Conservation (phyloP, 2,797 vertebrate species). For the Parauchenoglanis punctatus region DNA sequence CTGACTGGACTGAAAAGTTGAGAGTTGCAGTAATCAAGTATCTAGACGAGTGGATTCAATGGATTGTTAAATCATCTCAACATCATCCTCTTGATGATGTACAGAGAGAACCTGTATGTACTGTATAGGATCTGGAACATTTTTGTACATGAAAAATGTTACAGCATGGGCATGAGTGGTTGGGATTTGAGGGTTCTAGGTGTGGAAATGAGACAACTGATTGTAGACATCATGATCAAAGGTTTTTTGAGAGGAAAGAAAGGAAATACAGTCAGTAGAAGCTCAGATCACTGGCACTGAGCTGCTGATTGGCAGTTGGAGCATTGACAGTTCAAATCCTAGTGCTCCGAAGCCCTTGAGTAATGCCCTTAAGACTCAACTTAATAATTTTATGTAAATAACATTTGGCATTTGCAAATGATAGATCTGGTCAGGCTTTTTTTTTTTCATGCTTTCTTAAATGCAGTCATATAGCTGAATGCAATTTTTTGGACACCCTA, state of each 20-base stretch:
- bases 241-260: neutral
- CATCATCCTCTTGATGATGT: neutral
- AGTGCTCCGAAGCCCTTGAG: neutral
- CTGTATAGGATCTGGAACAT: neutral
- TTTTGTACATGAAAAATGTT: neutral
- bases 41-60: neutral
- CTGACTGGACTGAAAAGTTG: neutral
- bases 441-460: neutral
- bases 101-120: neutral
- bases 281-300: neutral
- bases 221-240: neutral
- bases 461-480: neutral
- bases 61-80: neutral
- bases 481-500: neutral
- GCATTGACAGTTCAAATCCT: neutral
- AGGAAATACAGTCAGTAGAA: neutral
- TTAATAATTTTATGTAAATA: neutral
- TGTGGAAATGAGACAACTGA: neutral
- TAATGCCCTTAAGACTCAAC: neutral
- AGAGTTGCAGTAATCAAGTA: neutral
- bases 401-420: neutral
- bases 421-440: neutral
- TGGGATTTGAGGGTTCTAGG: neutral
- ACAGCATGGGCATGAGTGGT: neutral
- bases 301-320: neutral